Evolutionary conservation across 2,113 vertebrate genomes (phyloP).

Genomic region (Neodontobutis hainanensis): DNA sequence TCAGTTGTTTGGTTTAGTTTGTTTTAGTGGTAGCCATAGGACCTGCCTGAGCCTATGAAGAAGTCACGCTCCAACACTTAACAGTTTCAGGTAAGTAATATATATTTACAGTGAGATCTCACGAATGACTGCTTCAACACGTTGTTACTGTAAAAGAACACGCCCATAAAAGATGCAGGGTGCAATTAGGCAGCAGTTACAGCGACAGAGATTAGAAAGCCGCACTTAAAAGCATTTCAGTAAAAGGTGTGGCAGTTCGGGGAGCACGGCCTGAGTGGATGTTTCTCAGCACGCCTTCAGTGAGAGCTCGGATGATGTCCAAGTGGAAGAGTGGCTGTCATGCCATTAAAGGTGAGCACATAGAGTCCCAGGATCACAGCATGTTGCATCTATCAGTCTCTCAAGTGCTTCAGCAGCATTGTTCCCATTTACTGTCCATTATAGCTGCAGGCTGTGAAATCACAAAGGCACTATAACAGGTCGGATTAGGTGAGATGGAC

Average conservation of each 20-base stretch:
- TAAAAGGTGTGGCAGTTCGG: constrained; percentile 46
- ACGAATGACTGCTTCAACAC: constrained; percentile 5
- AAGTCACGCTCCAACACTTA: neutral
- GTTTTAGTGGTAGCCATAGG: neutral
- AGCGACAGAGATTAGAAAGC: constrained; percentile 22
- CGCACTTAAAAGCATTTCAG: constrained; percentile 1
- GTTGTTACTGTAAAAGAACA: constrained; percentile 23
- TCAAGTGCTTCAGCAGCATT: constrained; percentile 61
- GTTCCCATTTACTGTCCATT: constrained; percentile 27
- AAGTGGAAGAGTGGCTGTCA: constrained; percentile 25
- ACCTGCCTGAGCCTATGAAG: neutral
- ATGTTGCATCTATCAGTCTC: constrained; percentile 54
- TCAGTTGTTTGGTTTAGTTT: neutral
- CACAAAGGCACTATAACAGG: constrained; percentile 47
- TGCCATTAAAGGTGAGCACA: constrained; percentile 6
- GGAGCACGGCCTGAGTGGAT: constrained; percentile 10
- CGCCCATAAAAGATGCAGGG: constrained; percentile 8
- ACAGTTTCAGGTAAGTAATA: neutral
- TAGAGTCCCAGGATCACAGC: constrained; percentile 29
- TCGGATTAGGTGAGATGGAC: constrained; percentile 49
- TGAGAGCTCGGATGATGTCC: constrained; percentile 9
- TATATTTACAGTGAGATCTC: neutral
- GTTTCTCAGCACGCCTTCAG: constrained; percentile 25
- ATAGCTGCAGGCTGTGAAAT: constrained; percentile 28
- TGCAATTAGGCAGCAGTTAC: constrained; percentile 20